Conservation (phyloP, 2,113 vertebrate species). For the Nicator chloris region DNA sequence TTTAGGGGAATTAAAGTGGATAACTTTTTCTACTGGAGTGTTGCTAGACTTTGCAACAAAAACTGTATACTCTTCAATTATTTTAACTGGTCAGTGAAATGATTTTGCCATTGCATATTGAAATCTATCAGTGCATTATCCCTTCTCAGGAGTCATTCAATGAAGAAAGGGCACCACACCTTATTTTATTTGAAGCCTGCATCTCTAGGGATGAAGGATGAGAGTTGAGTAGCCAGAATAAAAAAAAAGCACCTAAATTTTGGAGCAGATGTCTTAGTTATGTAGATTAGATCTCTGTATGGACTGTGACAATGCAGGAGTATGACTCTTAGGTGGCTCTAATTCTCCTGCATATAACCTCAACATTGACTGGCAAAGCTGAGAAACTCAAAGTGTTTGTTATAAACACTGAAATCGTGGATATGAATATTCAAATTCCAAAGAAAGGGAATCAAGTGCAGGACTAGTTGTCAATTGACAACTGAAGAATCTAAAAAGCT, state of each 20-base stretch:
- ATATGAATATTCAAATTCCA: neutral
- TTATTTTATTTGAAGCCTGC: neutral
- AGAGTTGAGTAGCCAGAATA: neutral
- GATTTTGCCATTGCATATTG: neutral
- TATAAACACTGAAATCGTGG: neutral
- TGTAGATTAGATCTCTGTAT: neutral
- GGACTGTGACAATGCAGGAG: neutral
- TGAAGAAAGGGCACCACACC: neutral
- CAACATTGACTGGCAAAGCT: neutral
- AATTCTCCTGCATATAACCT: neutral
- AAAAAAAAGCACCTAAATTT: neutral
- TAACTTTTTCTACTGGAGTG: neutral
- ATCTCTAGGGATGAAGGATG: neutral
- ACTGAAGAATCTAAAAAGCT: neutral
- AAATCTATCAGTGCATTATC: neutral
- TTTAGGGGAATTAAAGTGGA: neutral
- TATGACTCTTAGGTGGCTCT: neutral
- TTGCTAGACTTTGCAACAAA: neutral
- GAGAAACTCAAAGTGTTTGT: neutral
- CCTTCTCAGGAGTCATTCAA: neutral
- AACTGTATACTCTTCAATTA: neutral
- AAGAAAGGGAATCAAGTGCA: neutral
- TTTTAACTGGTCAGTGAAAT: neutral
- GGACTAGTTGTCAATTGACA: neutral
- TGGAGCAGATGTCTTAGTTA: neutral